Evolutionary conservation across 2,797 vertebrate genomes (phyloP), one percentile per base, ranked within the genome.

Genomic region (Myripristis jacobus): DNA sequence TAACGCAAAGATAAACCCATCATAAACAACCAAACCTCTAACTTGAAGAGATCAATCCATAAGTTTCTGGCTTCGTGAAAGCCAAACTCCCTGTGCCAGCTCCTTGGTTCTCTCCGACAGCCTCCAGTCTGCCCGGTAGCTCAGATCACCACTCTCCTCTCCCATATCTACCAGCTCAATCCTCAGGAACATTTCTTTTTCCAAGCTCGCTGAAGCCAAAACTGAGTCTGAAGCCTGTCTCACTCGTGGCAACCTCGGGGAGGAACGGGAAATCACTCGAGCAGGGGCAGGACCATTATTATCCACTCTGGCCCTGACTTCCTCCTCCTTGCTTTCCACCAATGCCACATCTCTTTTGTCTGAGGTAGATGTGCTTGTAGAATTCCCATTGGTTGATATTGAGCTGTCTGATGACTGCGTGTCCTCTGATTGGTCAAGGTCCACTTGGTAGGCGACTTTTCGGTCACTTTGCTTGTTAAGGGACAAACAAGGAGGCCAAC

Each of bases 71-170:
- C 69, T 90, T 56, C 53, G 67, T 43, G 93, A 88, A 29, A 90
- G 66, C 93, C 92, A 94, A 3, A 92, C 66, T 46, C 91, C 92
- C 65, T 88, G 85, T 31, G 90, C 91, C 83, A 93, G 70, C 36
- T 91, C 71, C 19, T 84, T 77, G 41, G 83, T 90, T 80, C 73
- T 92, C 75, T 93, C 91, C 21, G 86, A 92, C 77, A 92, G 74
- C 53, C 85, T 91, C 91, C 93, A 93, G 53, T 92, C 87, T 27
- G 92, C 91, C 55, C 83, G 36, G 75, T 90, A 93, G 36, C 81
- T 73, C n/a, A 77, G 76, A 47, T 89, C 87, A n/a, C 85, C 79
- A 21, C 61, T 61, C 50, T 88, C 87, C 21, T 87, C 60, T 1
- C 85, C 83, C 1, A 64, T 81, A 36, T 91, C 89, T 38, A 88